These are phyloP conservation scores for Therioaphis trifolii DNA, from an alignment of 2,888 invertebrate species.

Conservation along the genomic window DNA sequence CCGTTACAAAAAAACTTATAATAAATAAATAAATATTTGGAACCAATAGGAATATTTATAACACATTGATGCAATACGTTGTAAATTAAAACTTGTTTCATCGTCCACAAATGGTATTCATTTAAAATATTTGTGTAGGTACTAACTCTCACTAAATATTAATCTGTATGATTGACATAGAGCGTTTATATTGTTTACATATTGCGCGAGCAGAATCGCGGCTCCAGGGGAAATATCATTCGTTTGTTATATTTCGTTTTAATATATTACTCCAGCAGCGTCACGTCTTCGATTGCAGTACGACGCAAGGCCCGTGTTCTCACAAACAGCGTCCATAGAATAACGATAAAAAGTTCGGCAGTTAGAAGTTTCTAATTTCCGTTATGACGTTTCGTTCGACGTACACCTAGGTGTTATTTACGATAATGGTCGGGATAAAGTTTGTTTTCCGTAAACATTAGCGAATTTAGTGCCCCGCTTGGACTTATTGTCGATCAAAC, in stretches of 20 bases:
- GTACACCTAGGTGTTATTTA: conserved; percentile 42
- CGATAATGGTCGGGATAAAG: background rate
- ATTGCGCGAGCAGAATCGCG: background rate
- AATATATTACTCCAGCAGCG: background rate
- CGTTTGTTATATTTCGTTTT: conserved; percentile 20
- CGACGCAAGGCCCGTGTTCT: background rate
- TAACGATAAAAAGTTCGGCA: conserved; percentile 43
- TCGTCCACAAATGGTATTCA: no score
- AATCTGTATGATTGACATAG: background rate
- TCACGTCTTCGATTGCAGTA: background rate
- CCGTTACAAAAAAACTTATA: no score
- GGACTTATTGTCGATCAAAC: background rate
- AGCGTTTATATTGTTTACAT: background rate
- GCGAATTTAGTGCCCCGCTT: background rate
- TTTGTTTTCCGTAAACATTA: conserved; percentile 31
- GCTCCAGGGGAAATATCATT: conserved; percentile 8
- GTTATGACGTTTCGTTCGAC: conserved; percentile 30
- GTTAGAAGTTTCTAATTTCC: conserved; percentile 56
- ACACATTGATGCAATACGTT: no score
- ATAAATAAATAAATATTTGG: no score
- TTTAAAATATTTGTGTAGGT: no score
- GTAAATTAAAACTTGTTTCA: no score
- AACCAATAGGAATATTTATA: no score
- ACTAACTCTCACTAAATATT: background rate
- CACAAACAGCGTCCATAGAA: background rate